Evolutionary conservation across 2,888 invertebrate species (phyloP).

Genomic region (Thumatha senex): DNA sequence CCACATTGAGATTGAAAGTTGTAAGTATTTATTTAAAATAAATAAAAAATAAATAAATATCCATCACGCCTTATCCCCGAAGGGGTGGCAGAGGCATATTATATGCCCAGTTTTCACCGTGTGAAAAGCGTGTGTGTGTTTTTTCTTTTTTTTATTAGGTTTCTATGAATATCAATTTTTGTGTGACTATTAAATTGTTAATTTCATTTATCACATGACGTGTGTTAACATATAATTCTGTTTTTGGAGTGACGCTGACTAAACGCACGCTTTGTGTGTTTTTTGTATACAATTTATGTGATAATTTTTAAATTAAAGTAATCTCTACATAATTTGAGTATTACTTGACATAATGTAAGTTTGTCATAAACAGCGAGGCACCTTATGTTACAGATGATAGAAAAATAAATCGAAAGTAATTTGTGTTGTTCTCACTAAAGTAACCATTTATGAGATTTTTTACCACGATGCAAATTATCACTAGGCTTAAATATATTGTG

Average conservation of each 20-base stretch:
- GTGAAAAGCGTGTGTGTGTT: too few species aligned
- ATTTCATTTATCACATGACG: too few species aligned
- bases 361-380: conserved; percentile 12
- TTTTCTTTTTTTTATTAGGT: too few species aligned
- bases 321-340: neutral
- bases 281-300: conserved; percentile 18
- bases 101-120: too few species aligned
- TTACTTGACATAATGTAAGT: neutral
- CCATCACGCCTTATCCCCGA: too few species aligned
- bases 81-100: too few species aligned
- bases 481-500: conserved; percentile 78
- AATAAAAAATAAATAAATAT: too few species aligned
- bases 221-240: neutral
- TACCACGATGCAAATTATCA: conserved; percentile 73
- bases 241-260: conserved; percentile 28
- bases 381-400: conserved; percentile 56
- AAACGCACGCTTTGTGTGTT: conserved; percentile 44
- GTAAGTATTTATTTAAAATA: conserved; percentile 89
- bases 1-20: conserved; percentile 98
- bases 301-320: neutral
- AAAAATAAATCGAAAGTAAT: conserved; percentile 52
- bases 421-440: conserved; percentile 59
- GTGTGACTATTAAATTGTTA: too few species aligned
- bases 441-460: conserved; percentile 61
- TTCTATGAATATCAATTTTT: too few species aligned